Percentiles rank a stretch among this genome's conserved stretches.
These are phyloP conservation scores for Dicycla oo DNA, from an alignment of 2,888 invertebrate genomes.

Conservation along the genomic window DNA sequence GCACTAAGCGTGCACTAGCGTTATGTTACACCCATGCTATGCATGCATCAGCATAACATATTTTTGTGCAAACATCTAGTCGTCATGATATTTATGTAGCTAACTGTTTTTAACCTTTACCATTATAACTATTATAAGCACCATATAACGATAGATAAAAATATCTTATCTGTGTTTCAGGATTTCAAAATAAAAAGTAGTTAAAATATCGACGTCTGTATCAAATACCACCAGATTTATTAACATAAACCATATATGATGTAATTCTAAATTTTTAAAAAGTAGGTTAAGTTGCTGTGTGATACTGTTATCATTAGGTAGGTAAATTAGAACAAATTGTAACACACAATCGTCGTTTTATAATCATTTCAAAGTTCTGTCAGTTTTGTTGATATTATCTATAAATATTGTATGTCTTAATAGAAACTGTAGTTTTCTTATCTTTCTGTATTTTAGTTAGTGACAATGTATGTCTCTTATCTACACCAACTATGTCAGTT, in stretches of 20 bases:
- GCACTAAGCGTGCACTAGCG: not conserved
- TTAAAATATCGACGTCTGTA: constrained; percentile 53
- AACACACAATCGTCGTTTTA: constrained; percentile 9
- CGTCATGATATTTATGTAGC: constrained; percentile 32
- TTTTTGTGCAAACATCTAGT: not conserved
- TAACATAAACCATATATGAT: constrained; percentile 28
- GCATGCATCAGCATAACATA: not conserved
- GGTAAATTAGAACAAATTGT: constrained; percentile 47
- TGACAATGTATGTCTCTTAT: not conserved
- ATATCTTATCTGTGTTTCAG: constrained; percentile 37
- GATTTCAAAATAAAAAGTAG: constrained; percentile 53
- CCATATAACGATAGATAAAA: constrained; percentile 44
- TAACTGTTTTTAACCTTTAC: constrained; percentile 29
- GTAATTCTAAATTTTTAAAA: constrained; percentile 46
- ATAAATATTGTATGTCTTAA: not conserved
- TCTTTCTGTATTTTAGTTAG: too few relatives aligned
- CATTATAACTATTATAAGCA: constrained; percentile 55
- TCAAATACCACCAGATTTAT: constrained; percentile 54
- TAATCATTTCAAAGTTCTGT: not conserved
- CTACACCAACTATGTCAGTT: not conserved
- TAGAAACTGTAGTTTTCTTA: not conserved
- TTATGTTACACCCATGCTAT: not conserved
- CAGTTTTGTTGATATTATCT: not conserved
- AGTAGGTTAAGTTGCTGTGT: constrained; percentile 67
- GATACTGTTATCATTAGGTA: constrained; percentile 72